Percentiles rank a stretch among this genome's conserved stretches.
Evolutionary conservation across 1,140 invertebrate genomes (phyloP).

Genomic region (Drosophila navojoa): DNA sequence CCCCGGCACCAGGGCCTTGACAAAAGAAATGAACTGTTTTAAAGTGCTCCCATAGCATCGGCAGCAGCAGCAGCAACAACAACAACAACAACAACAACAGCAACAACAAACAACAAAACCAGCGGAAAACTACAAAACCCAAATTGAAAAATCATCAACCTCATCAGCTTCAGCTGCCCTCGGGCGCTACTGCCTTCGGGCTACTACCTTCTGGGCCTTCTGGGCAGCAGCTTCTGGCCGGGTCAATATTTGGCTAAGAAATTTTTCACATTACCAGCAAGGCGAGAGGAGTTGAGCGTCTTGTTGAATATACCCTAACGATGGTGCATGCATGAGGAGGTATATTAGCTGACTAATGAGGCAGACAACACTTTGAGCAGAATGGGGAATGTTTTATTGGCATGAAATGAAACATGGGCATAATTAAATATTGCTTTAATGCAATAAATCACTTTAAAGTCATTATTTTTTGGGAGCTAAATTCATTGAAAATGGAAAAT

Average conservation of each 20-base stretch:
- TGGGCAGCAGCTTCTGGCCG: constrained; percentile 44
- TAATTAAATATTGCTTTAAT: too few species aligned
- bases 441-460: too few species aligned
- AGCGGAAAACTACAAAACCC: constrained; percentile 81
- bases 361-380: too few species aligned
- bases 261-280: constrained; percentile 80
- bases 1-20: constrained; percentile 58
- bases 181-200: constrained; percentile 36
- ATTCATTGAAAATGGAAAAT: too few species aligned
- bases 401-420: too few species aligned
- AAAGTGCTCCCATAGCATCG: constrained; percentile 64
- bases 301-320: constrained; percentile 39
- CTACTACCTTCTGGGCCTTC: constrained; percentile 48
- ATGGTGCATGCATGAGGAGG: not conserved
- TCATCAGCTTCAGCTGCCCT: constrained; percentile 65
- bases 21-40: constrained; percentile 82
- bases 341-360: not conserved
- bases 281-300: constrained; percentile 52
- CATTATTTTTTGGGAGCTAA: too few species aligned
- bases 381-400: too few species aligned
- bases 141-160: constrained; percentile 82
- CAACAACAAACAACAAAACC: constrained; percentile 11
- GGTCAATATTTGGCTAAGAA: constrained; percentile 81
- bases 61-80: constrained; percentile 24
- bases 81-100: not conserved